Evolutionary conservation across 2,113 vertebrate genomes (phyloP).

Genomic region (Festucalex cinctus): DNA sequence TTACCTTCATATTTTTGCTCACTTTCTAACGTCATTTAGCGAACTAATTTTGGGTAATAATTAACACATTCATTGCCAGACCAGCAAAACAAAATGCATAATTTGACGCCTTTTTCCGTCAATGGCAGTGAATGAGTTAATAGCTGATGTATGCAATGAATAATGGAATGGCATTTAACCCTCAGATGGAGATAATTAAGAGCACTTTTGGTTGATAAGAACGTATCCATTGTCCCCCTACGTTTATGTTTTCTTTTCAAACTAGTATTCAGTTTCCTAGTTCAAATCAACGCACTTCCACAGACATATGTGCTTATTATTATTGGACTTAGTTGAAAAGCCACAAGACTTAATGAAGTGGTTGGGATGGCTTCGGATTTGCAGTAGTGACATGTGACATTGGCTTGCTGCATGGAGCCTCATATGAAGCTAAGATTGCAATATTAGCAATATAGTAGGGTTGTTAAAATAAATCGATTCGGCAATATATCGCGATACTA

Average conservation of each 20-base stretch:
- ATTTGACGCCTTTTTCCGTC: no score
- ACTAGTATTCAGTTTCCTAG: neutral
- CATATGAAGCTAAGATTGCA: neutral
- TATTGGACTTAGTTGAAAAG: neutral
- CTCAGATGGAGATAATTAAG: neutral
- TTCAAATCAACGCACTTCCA: neutral
- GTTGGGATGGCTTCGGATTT: neutral
- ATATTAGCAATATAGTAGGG: neutral
- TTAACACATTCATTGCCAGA: no score
- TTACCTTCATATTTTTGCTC: no score
- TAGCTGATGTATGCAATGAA: neutral
- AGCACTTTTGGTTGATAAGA: neutral
- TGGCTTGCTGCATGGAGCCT: neutral
- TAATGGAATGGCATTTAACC: neutral
- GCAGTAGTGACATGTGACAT: neutral
- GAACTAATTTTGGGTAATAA: no score
- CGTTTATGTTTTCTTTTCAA: neutral
- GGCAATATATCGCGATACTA: no score
- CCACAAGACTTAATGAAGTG: neutral
- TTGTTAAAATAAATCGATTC: no score
- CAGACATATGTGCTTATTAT: neutral
- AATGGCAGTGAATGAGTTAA: no score
- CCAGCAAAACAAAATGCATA: no score
- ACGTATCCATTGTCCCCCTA: neutral
- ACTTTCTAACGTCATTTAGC: neutral